These are phyloP conservation scores for Neodiprion virginianus DNA, from an alignment of 1,140 invertebrate genomes.

Conservation along the genomic window DNA sequence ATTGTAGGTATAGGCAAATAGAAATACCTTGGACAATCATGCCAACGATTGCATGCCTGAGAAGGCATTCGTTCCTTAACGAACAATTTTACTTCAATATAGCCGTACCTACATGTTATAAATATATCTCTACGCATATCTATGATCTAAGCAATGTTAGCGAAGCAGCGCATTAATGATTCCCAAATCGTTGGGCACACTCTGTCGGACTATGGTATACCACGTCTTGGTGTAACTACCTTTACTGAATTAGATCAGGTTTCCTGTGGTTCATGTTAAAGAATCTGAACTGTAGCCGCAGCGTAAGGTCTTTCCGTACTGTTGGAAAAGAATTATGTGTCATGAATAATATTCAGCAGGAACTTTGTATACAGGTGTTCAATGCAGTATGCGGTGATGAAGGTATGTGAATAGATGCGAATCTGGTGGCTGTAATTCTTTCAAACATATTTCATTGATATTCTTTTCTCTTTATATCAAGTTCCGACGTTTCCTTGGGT, in stretches of 20 bases:
- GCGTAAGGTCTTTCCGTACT: constrained; percentile 93
- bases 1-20: too few species aligned
- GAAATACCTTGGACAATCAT: neutral
- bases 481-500: too few species aligned
- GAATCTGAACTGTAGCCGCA: constrained; percentile 91
- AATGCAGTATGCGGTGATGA: neutral
- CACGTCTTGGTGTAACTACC: constrained; percentile 48
- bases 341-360: neutral
- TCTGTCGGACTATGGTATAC: neutral
- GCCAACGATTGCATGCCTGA: neutral
- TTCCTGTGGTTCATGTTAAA: constrained; percentile 90
- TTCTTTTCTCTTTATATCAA: too few species aligned
- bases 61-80: too few species aligned
- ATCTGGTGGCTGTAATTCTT: too few species aligned
- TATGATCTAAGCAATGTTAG: neutral
- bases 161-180: constrained; percentile 5
- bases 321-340: constrained; percentile 59
- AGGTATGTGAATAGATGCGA: too few species aligned
- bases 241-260: constrained; percentile 84
- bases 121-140: neutral
- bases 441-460: too few species aligned
- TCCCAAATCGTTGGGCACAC: neutral
- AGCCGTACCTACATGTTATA: neutral
- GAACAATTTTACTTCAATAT: too few species aligned
- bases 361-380: neutral